Evolutionary conservation across 2,888 invertebrate species (phyloP).

Genomic region (Stenotaenia linearis): DNA sequence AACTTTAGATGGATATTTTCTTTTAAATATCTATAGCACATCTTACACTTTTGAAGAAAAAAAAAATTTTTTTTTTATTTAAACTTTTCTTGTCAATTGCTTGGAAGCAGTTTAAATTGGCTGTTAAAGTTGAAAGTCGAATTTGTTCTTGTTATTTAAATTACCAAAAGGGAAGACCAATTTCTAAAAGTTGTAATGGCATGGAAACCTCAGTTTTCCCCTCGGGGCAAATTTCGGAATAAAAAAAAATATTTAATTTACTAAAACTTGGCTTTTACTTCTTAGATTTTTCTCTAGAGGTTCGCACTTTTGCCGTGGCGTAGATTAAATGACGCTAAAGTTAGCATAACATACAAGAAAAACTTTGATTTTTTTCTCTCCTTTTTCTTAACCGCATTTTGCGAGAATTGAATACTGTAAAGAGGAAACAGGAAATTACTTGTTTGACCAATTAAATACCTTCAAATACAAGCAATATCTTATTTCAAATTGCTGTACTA

Average conservation of each 20-base stretch:
- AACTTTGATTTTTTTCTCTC: not conserved
- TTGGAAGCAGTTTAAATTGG: not conserved
- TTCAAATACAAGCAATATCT: not conserved
- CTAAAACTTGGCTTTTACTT: conserved; percentile 9
- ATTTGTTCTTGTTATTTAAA: conserved; percentile 4
- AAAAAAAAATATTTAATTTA: conserved; percentile 9
- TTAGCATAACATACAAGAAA: not conserved
- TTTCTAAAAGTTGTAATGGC: conserved; percentile 9
- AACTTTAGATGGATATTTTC: not conserved
- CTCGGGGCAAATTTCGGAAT: not conserved
- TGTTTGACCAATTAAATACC: not conserved
- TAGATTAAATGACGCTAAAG: not conserved
- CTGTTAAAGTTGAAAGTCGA: not conserved
- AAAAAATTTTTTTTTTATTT: not conserved
- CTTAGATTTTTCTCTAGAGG: conserved; percentile 3
- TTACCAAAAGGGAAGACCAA: conserved; percentile 2
- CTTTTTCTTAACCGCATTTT: not conserved
- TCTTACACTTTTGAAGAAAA: not conserved
- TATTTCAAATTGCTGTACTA: not conserved
- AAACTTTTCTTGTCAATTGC: not conserved
- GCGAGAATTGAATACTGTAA: not conserved
- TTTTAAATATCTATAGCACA: not conserved
- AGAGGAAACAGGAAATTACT: not conserved
- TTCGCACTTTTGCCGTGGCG: not conserved
- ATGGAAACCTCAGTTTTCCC: not conserved